Base-by-base conservation (phyloP, 2,113 vertebrate genomes). In the Sapayoa aenigma region DNA sequence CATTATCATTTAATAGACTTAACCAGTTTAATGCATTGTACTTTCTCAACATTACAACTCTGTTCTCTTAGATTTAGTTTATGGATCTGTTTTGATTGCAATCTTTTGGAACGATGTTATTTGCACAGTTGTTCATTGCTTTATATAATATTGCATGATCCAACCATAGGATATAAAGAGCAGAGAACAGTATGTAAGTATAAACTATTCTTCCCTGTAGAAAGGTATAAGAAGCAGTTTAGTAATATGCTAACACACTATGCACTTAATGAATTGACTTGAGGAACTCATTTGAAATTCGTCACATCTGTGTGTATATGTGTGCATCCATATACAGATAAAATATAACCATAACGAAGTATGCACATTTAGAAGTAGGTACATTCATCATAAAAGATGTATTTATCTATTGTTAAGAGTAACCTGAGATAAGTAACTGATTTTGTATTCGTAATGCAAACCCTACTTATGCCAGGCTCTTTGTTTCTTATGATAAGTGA, bases 401-500 rank as follows among this genome's bases (percentile, higher is more conserved):
- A 55, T 86, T 72, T 91, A 75, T 94, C 72, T n/a, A 9, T 71
- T 88, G 44, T 94, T 87, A 30, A 33, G 77, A 89, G 90, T 88
- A 91, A 92, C 89, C 87, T 73, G 67, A 93, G 91, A 96, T 95
- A 87, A 88, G 74, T 84, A 87, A 76, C 95, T 92, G 91, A 84
- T 96, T 97, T 93, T 47, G 90, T 96, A 96, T 98, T 97, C 97
- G 76, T 90, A 81, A 84, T 73, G 92, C 47, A 84, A 93, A 56
- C 85, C 84, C 96, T 94, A 14, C 91, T 96, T 97, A 96, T 95
- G 78, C 98, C 96, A 97, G 88, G 92, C 95, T 97, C 97, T 95
- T 98, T 98, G 98, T 98, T 98, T 98, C 98, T 97, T 97, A 98
- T 97, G 97, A 97, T 98, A 96, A 98, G 98, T 98, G 98, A 98